These are phyloP conservation scores for Sycobia sp. DNA, from an alignment of 1,140 invertebrate genomes.

Conservation along the genomic window DNA sequence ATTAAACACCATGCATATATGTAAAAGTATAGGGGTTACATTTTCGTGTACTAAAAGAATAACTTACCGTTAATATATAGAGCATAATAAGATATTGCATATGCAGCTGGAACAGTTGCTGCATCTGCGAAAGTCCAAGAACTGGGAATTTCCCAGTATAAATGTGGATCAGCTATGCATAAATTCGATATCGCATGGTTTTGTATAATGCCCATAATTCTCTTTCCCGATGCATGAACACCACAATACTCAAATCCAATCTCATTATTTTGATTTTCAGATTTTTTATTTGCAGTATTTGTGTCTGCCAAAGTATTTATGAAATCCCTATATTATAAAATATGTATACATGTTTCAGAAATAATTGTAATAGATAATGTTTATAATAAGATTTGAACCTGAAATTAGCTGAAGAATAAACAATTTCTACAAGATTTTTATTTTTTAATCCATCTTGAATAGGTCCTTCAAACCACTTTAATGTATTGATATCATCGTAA, in stretches of 20 bases:
- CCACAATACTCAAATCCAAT: constrained; percentile 77
- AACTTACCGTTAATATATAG: constrained; percentile 62
- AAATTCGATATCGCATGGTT: constrained; percentile 61
- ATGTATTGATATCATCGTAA: constrained; percentile 81
- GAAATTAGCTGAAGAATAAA: constrained; percentile 73
- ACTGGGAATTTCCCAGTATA: constrained; percentile 81
- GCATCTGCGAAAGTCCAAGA: constrained; percentile 86
- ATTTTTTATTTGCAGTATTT: constrained; percentile 55
- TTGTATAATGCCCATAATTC: constrained; percentile 71
- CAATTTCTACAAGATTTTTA: constrained; percentile 58
- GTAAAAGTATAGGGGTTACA: too few species aligned
- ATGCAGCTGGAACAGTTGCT: constrained; percentile 85
- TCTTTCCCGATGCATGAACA: constrained; percentile 54
- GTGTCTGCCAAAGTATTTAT: constrained; percentile 77
- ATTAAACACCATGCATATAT: too few species aligned
- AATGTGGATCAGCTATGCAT: constrained; percentile 61
- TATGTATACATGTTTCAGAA: background rate
- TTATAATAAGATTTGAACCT: background rate
- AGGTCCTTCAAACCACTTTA: constrained; percentile 79
- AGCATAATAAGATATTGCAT: constrained; percentile 83
- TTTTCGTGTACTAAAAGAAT: background rate
- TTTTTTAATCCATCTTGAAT: constrained; percentile 62
- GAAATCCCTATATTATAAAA: constrained; percentile 54
- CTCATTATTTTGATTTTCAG: constrained; percentile 63
- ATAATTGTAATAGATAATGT: background rate